Evolutionary conservation across 2,888 invertebrate genomes (phyloP).

Genomic region (Melieria crassipennis): DNA sequence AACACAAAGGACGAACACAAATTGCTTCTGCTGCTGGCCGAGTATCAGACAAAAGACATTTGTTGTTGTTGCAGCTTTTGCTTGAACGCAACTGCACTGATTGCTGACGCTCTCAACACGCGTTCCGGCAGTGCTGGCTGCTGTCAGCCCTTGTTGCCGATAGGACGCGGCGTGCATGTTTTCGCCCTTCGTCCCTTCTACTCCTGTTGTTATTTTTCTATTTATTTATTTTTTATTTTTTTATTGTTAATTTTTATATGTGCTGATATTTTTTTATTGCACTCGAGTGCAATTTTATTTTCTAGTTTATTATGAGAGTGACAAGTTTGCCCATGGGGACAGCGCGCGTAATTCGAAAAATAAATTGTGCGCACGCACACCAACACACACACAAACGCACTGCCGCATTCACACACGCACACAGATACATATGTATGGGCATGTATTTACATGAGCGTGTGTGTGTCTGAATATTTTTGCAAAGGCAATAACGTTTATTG

Average conservation of each 20-base stretch:
- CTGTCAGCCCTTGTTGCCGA: not conserved
- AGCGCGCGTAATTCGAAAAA: not conserved
- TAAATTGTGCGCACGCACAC: not conserved
- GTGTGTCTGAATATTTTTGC: not conserved
- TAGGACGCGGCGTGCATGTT: not conserved
- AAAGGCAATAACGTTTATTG: too few relatives aligned
- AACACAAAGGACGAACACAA: too few relatives aligned
- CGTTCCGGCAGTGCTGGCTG: not conserved
- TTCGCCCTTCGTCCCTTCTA: not conserved
- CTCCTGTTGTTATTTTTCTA: not conserved
- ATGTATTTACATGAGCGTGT: not conserved
- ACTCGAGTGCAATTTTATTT: constrained; percentile 3
- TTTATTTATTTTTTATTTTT: not conserved
- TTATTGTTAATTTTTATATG: constrained; percentile 43
- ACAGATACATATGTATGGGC: not conserved
- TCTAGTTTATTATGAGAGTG: constrained; percentile 5
- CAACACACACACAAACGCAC: not conserved
- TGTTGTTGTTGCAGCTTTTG: too few relatives aligned
- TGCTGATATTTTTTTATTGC: not conserved
- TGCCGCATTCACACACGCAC: not conserved
- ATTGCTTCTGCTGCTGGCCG: too few relatives aligned
- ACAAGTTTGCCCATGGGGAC: not conserved
- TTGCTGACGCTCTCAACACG: too few relatives aligned
- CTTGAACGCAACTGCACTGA: too few relatives aligned
- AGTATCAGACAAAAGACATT: too few relatives aligned